phyloP scores from a whole-genome alignment of 1,140 invertebrate species.

The Brachionus manjavacas region DNA sequence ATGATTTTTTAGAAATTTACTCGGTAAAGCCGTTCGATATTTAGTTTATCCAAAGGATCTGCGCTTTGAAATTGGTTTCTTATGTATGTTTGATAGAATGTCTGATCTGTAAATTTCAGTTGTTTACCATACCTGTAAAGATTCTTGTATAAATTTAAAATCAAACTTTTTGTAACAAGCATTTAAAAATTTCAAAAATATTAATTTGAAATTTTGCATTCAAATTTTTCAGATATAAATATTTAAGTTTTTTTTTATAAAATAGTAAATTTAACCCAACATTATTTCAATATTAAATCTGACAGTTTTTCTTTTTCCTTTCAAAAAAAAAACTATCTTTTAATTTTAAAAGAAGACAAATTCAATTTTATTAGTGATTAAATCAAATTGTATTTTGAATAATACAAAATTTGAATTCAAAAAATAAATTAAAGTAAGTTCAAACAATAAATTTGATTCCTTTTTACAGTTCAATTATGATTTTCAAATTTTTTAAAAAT shows the following conservation, averaged over 20 bases:
- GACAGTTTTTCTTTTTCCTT: too few species aligned
- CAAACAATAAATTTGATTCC: too few species aligned
- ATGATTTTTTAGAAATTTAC: not conserved
- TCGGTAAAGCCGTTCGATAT: slow-evolving; percentile 7
- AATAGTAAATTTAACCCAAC: not conserved
- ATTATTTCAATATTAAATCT: not conserved
- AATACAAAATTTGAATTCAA: too few species aligned
- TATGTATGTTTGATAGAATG: slow-evolving; percentile 17
- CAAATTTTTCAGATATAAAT: not conserved
- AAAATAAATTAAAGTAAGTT: too few species aligned
- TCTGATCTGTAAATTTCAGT: slow-evolving; percentile 33
- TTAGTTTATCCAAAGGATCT: not conserved
- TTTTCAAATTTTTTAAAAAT: too few species aligned
- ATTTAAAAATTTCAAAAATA: not conserved
- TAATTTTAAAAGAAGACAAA: too few species aligned
- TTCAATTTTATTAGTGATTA: too few species aligned
- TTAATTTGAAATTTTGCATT: not conserved
- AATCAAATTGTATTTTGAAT: too few species aligned
- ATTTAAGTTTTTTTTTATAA: not conserved
- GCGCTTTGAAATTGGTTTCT: slow-evolving; percentile 20
- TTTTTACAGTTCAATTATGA: too few species aligned
- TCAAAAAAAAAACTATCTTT: too few species aligned
- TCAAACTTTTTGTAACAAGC: not conserved
- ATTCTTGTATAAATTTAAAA: slow-evolving; percentile 32
- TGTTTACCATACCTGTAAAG: slow-evolving; percentile 33